Evolutionary conservation across 92 coral and sea anemone genomes (phyloP).

Genomic region (Galaxea fascicularis): DNA sequence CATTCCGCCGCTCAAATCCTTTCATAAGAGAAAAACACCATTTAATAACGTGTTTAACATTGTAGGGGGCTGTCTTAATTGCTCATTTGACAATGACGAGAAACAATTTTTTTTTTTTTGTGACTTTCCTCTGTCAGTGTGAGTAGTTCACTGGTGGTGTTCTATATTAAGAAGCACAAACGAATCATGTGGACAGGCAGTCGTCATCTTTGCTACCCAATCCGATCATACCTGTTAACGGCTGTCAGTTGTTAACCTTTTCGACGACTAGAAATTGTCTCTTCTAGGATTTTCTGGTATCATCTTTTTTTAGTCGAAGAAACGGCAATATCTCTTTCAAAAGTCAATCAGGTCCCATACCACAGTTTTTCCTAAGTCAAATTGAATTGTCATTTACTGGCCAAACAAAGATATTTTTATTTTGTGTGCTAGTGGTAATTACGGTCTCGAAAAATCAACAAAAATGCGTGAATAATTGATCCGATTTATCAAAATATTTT

Average conservation of each 20-base stretch:
- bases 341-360: background rate
- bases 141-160: too few species aligned
- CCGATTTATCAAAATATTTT: background rate
- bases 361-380: background rate
- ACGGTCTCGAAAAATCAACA: conserved; percentile 14
- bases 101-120: too few species aligned
- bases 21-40: too few species aligned
- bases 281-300: background rate
- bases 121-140: too few species aligned
- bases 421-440: background rate
- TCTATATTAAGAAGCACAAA: too few species aligned
- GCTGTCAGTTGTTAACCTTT: background rate
- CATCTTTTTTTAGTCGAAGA: background rate
- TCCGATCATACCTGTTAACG: background rate
- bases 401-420: background rate
- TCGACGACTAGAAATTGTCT: background rate
- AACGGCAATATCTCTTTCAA: background rate
- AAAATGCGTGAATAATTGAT: background rate
- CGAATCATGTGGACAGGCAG: too few species aligned
- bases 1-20: too few species aligned
- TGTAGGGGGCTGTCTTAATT: too few species aligned
- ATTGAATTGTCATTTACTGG: background rate
- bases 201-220: background rate
- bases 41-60: too few species aligned
- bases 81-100: too few species aligned